These are phyloP conservation scores for Philhelius pedissequus DNA, from an alignment of 2,888 invertebrate species.

Conservation along the genomic window DNA sequence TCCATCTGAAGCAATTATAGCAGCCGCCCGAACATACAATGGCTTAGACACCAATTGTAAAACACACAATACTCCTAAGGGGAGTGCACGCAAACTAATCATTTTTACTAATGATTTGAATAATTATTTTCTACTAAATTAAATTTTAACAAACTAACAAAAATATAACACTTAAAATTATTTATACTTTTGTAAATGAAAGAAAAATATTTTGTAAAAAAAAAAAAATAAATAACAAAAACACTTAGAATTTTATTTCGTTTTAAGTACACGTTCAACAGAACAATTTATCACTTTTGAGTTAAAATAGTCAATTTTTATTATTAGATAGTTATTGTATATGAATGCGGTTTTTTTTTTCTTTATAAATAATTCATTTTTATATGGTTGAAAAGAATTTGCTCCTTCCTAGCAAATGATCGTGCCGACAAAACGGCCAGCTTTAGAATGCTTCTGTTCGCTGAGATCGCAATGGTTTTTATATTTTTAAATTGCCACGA, in stretches of 20 bases:
- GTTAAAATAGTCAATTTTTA: background rate
- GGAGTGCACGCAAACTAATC: constrained; percentile 37
- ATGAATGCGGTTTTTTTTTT: background rate
- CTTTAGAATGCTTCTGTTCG: constrained; percentile 54
- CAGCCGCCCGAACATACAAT: constrained; percentile 16
- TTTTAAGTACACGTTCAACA: constrained; percentile 44
- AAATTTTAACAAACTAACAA: background rate
- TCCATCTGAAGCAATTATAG: constrained; percentile 34
- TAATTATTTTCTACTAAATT: background rate
- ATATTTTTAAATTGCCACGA: constrained; percentile 43
- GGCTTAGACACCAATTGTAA: constrained; percentile 58
- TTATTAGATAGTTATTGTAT: background rate
- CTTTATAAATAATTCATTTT: constrained; percentile 15
- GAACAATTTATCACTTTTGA: constrained; percentile 26
- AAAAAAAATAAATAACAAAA: background rate
- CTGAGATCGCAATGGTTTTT: constrained; percentile 29
- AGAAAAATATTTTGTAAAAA: constrained; percentile 7
- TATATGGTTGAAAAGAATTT: background rate
- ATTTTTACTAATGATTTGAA: constrained; percentile 27
- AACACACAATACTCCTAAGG: constrained; percentile 46
- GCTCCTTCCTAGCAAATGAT: background rate
- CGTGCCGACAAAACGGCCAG: constrained; percentile 41
- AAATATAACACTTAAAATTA: constrained; percentile 3
- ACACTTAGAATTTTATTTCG: background rate
- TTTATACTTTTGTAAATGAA: background rate